Evolutionary conservation across 2,113 vertebrate species (phyloP).

Genomic region (Podilymbus podiceps): DNA sequence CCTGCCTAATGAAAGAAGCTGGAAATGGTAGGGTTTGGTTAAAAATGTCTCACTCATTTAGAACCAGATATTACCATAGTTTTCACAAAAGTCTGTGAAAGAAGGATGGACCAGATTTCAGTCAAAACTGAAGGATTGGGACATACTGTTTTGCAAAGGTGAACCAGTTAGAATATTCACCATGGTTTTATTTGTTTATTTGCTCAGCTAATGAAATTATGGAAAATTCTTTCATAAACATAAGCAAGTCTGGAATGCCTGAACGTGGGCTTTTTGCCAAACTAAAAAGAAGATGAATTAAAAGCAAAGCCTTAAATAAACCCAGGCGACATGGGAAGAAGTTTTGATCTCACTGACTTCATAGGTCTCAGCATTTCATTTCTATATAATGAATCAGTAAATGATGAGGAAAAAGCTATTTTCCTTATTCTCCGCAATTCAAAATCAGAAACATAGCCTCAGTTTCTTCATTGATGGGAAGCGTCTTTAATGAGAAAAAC

Average conservation of each 20-base stretch:
- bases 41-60: neutral
- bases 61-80: neutral
- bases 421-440: neutral
- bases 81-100: neutral
- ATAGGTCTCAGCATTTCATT: neutral
- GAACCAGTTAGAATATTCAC: neutral
- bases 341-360: neutral
- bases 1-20: neutral
- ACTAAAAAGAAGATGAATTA: neutral
- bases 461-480: neutral
- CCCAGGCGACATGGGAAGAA: neutral
- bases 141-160: neutral
- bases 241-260: neutral
- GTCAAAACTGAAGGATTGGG: neutral
- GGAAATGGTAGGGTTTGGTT: neutral
- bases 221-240: neutral
- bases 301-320: constrained; percentile 6
- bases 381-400: neutral
- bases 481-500: neutral
- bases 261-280: neutral
- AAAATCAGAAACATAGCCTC: neutral
- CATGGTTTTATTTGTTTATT: neutral
- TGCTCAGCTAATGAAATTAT: neutral
- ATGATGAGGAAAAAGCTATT: neutral
- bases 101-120: neutral